Conservation (phyloP, 2,888 invertebrate genomes). For the Dicycla oo region DNA sequence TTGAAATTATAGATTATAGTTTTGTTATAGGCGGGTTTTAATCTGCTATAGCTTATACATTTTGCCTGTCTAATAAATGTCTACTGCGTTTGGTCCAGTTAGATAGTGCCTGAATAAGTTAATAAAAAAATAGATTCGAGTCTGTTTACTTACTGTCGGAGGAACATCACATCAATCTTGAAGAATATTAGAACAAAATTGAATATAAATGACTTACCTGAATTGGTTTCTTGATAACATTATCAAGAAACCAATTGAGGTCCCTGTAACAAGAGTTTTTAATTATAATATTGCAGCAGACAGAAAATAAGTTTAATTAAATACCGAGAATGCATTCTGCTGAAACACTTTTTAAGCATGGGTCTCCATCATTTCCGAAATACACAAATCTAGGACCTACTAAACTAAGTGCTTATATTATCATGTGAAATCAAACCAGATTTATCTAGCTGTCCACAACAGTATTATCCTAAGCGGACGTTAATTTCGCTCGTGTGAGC, state of each 20-base stretch:
- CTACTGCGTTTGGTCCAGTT: too few species aligned
- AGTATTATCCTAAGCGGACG: constrained; percentile 51
- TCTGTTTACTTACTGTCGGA: background rate
- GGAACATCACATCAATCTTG: background rate
- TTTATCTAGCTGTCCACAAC: constrained; percentile 15
- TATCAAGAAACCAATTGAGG: too few species aligned
- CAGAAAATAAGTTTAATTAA: too few species aligned
- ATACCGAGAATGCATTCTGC: too few species aligned
- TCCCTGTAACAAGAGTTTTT: too few species aligned
- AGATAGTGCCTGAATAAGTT: background rate
- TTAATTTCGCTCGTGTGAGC: constrained; percentile 36
- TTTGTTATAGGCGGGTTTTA: background rate
- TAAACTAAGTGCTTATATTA: background rate
- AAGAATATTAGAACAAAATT: background rate
- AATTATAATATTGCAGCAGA: too few species aligned
- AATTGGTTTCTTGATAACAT: background rate
- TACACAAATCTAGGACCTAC: background rate
- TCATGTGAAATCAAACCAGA: background rate
- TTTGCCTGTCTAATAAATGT: too few species aligned
- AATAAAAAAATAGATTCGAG: background rate
- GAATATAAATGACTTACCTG: background rate
- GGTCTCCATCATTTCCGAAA: background rate
- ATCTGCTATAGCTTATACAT: background rate
- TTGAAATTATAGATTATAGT: constrained; percentile 2
- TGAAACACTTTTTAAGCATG: too few species aligned